Evolutionary conservation across 2,113 vertebrate genomes (phyloP).

Genomic region (Xenopus laevis): DNA sequence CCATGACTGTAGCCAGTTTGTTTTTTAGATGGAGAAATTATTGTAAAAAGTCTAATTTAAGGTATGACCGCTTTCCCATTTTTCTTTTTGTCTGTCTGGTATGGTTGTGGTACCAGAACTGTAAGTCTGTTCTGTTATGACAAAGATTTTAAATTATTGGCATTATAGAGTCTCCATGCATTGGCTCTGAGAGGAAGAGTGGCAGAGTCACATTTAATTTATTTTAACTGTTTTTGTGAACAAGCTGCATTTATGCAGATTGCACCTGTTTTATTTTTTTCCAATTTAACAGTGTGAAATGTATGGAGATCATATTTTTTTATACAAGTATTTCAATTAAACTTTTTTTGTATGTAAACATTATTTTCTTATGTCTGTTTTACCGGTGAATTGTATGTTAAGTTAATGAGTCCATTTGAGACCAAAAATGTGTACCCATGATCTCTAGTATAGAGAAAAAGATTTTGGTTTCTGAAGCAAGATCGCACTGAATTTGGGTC

Average conservation of each 20-base stretch:
- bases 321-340: conserved; percentile 97
- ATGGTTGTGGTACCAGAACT: conserved; percentile 60
- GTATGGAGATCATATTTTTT: conserved; percentile 95
- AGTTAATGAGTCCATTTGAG: no score
- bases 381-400: no score
- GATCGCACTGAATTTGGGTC: no score
- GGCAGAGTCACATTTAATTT: conserved; percentile 75
- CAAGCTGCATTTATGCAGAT: conserved; percentile 68
- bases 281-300: conserved; percentile 78
- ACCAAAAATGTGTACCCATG: no score
- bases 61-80: conserved; percentile 61
- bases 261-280: conserved; percentile 59
- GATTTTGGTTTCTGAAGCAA: no score
- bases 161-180: conserved; percentile 76
- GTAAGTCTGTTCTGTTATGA: conserved; percentile 64
- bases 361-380: no score
- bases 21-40: conserved; percentile 63
- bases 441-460: no score
- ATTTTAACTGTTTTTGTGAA: conserved; percentile 71
- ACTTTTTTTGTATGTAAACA: conserved; percentile 78
- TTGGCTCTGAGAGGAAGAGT: conserved; percentile 69
- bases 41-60: conserved; percentile 82
- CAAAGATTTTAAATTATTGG: conserved; percentile 73
- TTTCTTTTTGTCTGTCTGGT: conserved; percentile 62
- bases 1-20: conserved; percentile 49